phyloP scores from a whole-genome alignment of 2,888 invertebrate species.

The Pachydiplax longipennis region DNA sequence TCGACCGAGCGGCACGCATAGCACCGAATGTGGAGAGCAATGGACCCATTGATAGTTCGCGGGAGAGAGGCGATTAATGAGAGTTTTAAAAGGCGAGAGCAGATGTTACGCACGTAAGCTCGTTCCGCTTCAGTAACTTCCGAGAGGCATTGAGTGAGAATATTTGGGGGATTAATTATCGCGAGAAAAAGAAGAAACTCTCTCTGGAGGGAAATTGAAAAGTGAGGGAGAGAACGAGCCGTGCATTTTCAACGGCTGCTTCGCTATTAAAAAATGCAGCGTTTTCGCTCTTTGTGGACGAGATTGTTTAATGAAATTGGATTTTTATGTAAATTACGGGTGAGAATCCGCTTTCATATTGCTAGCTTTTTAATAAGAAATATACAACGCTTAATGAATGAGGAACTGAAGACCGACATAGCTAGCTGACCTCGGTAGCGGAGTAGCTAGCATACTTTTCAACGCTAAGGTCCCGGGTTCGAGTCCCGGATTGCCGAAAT shows the following conservation, averaged over 20 bases:
- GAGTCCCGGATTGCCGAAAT: too few species aligned
- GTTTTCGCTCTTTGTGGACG: too few species aligned
- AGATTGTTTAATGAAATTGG: too few species aligned
- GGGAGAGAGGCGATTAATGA: not conserved
- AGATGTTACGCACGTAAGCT: not conserved
- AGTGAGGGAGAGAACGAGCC: not conserved
- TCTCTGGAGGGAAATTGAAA: not conserved
- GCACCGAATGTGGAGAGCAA: not conserved
- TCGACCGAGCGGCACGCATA: not conserved
- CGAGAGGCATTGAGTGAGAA: not conserved
- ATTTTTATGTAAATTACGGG: too few species aligned
- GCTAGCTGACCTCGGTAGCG: too few species aligned
- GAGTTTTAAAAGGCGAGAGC: not conserved
- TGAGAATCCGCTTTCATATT: too few species aligned
- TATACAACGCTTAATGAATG: too few species aligned
- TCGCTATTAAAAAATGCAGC: too few species aligned
- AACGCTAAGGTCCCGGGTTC: too few species aligned
- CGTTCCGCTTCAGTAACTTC: not conserved
- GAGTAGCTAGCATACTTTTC: too few species aligned
- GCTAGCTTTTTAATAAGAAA: too few species aligned
- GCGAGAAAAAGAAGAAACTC: not conserved
- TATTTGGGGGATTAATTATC: not conserved
- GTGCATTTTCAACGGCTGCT: not conserved
- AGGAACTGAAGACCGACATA: too few species aligned
- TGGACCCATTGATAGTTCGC: not conserved